Percentiles rank a stretch among this genome's conserved stretches.
These are phyloP conservation scores for Arrhopalites spinosus DNA, from an alignment of 2,888 invertebrate species.

Conservation along the genomic window DNA sequence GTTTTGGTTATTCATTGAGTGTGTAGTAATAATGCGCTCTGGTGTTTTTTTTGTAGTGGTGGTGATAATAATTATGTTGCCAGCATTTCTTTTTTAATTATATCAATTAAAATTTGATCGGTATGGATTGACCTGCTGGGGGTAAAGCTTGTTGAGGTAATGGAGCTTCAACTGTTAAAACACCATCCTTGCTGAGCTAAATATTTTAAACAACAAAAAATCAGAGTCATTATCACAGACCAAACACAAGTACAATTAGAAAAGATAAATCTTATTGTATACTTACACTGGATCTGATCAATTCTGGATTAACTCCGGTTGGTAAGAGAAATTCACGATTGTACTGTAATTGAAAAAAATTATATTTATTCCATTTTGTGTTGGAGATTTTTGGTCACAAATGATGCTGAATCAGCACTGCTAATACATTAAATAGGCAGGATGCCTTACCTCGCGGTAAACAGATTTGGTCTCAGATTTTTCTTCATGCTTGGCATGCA, in stretches of 20 bases:
- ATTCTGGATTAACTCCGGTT: constrained; percentile 94
- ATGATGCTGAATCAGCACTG: constrained; percentile 84
- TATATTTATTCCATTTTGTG: no score
- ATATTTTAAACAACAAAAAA: constrained; percentile 69
- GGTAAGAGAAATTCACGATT: constrained; percentile 96
- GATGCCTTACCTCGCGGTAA: no score
- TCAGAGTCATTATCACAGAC: no score
- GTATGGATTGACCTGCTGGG: constrained; percentile 28
- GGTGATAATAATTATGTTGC: no score
- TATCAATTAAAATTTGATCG: constrained; percentile 36
- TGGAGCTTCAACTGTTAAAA: constrained; percentile 95
- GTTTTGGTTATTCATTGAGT: no score
- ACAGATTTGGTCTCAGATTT: constrained; percentile 95
- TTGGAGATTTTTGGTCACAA: no score
- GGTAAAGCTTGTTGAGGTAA: constrained; percentile 66
- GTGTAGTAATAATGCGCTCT: no score
- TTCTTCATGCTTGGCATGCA: constrained; percentile 98
- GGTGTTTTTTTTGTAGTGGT: no score
- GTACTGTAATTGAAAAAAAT: no score
- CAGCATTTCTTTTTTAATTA: no score
- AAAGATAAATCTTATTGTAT: no score
- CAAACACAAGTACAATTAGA: no score
- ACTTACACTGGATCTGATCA: constrained; percentile 64
- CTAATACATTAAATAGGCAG: constrained; percentile 97
- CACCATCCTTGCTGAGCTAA: constrained; percentile 93